phyloP scores from a whole-genome alignment of 2,113 vertebrate species.

The Microtus oregoni region DNA sequence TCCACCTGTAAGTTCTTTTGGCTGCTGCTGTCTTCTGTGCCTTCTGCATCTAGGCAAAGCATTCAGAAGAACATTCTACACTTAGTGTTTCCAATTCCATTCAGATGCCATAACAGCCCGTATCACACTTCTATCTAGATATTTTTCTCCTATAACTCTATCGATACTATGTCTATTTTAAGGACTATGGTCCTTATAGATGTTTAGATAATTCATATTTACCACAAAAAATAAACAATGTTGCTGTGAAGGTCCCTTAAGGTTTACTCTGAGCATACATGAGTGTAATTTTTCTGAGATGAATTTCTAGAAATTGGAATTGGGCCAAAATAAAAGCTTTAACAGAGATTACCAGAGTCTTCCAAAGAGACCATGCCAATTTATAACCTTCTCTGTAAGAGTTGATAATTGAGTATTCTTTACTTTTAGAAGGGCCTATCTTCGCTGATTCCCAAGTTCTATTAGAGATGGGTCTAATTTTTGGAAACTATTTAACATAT shows the following conservation, averaged over 20 bases:
- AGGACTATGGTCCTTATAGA: not conserved
- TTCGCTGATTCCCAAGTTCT: not conserved
- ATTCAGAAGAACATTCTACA: not conserved
- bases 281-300: not conserved
- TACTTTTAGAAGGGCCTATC: not conserved
- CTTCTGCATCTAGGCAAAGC: not conserved
- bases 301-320: not conserved
- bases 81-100: not conserved
- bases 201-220: not conserved
- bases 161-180: not conserved
- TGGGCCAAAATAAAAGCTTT: not conserved
- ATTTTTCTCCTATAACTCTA: not conserved
- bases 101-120: not conserved
- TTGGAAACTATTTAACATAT: not conserved
- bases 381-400: not conserved
- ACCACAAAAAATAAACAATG: not conserved
- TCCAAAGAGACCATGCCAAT: not conserved
- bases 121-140: not conserved
- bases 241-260: not conserved
- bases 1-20: not conserved
- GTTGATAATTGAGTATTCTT: not conserved
- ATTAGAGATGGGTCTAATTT: not conserved
- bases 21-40: accelerated
- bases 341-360: not conserved
- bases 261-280: not conserved